These are phyloP conservation scores for Alethe castanea DNA, from an alignment of 2,113 vertebrate genomes.

Conservation along the genomic window DNA sequence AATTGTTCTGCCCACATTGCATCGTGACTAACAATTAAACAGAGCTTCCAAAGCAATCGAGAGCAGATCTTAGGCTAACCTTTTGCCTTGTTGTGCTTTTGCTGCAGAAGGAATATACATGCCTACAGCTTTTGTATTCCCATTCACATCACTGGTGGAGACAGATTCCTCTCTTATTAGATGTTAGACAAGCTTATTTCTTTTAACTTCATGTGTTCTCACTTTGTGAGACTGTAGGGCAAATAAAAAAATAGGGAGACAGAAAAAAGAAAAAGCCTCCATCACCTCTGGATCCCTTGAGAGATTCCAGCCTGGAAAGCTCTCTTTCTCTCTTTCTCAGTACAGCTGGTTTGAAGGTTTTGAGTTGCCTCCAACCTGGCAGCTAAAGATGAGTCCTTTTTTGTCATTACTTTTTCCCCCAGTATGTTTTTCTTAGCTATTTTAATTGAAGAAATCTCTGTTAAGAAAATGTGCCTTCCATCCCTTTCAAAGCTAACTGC, in stretches of 20 bases:
- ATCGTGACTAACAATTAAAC: constrained; percentile 75
- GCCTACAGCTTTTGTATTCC: constrained; percentile 24
- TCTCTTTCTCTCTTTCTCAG: background rate
- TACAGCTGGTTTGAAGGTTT: constrained; percentile 6
- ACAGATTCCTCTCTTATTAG: constrained; percentile 42
- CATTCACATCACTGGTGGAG: constrained; percentile 11
- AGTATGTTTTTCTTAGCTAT: background rate
- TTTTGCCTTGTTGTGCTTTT: constrained; percentile 38
- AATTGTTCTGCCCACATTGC: constrained; percentile 77
- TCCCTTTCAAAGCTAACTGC: background rate
- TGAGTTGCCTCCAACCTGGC: background rate
- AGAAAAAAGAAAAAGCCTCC: background rate
- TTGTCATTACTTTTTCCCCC: rapidly evolving
- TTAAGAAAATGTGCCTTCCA: background rate
- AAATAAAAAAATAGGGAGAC: background rate
- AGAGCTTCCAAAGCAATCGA: constrained; percentile 56
- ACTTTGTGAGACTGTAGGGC: background rate
- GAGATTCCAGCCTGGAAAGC: background rate
- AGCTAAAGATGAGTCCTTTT: background rate
- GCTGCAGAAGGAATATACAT: background rate
- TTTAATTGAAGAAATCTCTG: background rate
- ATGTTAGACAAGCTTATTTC: background rate
- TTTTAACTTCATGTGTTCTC: constrained; percentile 18
- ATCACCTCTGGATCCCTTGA: background rate
- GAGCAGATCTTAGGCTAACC: constrained; percentile 40